Base-by-base conservation (phyloP, 23 tunicate genomes). In the Trididemnum clinides region DNA sequence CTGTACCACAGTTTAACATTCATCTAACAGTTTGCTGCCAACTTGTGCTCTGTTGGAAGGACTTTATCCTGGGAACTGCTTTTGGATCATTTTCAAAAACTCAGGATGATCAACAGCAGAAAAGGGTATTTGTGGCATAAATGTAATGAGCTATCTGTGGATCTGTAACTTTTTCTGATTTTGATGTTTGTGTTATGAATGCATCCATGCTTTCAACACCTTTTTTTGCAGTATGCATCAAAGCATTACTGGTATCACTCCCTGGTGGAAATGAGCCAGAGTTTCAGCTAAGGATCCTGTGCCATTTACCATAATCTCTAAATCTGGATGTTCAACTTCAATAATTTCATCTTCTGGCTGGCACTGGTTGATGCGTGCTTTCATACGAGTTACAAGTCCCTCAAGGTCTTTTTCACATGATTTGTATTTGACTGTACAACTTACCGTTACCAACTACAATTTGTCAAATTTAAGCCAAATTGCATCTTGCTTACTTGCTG, bases 91-190 rank as follows among this genome's bases (percentile, higher is more conserved):
- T 69, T 69, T 69, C 5, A 3, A 2, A 30, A 69, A 69, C 75
- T 69, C 75, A 5, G 75, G 36, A 30, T 69, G 75, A 27, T 69
- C 36, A 28, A 30, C 75, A 6, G 23, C 75, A 27, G 75, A 27
- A 30, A 69, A 69, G 36, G 39, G 36, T 69, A 30, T 69, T 69
- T 10, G 75, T 69, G n/a, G 75, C 75, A 69, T 69, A 69, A 3
- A 69, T 4, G n/a, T 27, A 69, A 69, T 37, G 75, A 69, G 75
- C 75, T 30, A 69, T 30, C 36, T 69, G 75, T n/a, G 32, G 75
- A 30, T 69, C 75, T 28, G 32, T 28, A 5, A 5, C 36, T 27
- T 33, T 28, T 25, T 27, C 34, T 27, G 36, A 27, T 28, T 35
- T 20, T 27, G 75, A 69, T 28, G 75, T 69, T 30, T n/a, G 75